These are phyloP conservation scores for Drosophila sucinea DNA, from an alignment of 1,140 invertebrate species.

Conservation along the genomic window DNA sequence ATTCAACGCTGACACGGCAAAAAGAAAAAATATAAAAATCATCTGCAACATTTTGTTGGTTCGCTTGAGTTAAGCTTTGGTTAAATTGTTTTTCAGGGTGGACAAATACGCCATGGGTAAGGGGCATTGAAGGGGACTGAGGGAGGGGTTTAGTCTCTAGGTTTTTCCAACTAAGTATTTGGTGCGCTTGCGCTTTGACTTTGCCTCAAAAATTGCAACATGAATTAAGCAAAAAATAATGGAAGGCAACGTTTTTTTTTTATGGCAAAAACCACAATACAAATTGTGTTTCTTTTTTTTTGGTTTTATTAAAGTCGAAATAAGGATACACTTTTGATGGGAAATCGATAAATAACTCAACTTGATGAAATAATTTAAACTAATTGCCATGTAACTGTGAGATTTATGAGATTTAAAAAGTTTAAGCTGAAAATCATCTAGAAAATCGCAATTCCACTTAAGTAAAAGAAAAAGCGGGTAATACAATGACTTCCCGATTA, in stretches of 20 bases:
- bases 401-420: no score
- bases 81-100: conserved; percentile 25
- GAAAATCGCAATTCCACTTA: no score
- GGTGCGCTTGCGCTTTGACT: conserved; percentile 58
- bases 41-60: conserved; percentile 22
- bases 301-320: background rate
- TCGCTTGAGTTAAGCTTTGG: conserved; percentile 25
- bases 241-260: conserved; percentile 9
- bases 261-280: conserved; percentile 5
- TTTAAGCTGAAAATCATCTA: no score
- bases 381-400: no score
- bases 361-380: no score
- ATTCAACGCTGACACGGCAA: conserved; percentile 67
- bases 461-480: background rate
- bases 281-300: background rate
- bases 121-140: background rate
- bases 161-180: conserved; percentile 49
- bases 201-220: conserved; percentile 62
- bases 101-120: background rate
- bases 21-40: conserved; percentile 18
- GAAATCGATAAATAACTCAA: background rate
- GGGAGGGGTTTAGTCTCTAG: conserved; percentile 5
- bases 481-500: background rate
- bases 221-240: conserved; percentile 4
- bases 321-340: background rate